Percentiles rank a stretch among this genome's conserved stretches.
phyloP scores from a whole-genome alignment of 1,140 invertebrate species.

The Leptopilina clavipes region DNA sequence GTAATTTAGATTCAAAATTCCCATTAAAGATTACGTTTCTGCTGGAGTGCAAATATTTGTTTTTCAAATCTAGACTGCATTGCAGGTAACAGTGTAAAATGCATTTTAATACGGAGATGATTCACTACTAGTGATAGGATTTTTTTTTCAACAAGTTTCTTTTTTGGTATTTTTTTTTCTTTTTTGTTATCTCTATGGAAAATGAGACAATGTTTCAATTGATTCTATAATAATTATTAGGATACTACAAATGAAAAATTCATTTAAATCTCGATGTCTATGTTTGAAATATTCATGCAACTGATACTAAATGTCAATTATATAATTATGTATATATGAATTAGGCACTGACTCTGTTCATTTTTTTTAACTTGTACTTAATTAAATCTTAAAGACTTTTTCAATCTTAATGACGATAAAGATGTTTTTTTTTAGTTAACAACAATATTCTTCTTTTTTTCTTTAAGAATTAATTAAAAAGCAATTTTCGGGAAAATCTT shows the following conservation, averaged over 20 bases:
- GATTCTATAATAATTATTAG: neutral
- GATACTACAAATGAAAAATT: neutral
- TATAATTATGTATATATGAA: too few species aligned
- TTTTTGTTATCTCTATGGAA: constrained; percentile 7
- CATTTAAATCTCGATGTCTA: neutral
- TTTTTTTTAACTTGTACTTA: neutral
- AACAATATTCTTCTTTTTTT: neutral
- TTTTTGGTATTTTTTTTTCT: neutral
- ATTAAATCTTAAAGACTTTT: constrained; percentile 10
- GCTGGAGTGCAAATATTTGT: neutral
- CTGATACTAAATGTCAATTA: constrained; percentile 1
- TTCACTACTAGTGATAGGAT: constrained; percentile 19
- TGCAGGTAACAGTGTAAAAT: constrained; percentile 27
- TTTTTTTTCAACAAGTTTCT: neutral
- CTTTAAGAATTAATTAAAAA: constrained; percentile 1
- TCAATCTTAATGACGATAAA: constrained; percentile 7
- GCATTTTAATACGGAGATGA: constrained; percentile 6
- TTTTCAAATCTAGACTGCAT: constrained; percentile 4
- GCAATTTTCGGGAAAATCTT: neutral
- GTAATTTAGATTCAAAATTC: neutral
- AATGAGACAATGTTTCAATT: constrained; percentile 16
- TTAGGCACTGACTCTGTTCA: constrained; percentile 15
- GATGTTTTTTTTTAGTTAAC: neutral
- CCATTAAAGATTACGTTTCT: neutral
- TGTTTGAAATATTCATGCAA: constrained; percentile 1